phyloP scores from a whole-genome alignment of 1,140 invertebrate species.

The Meloidogyne hapla region DNA sequence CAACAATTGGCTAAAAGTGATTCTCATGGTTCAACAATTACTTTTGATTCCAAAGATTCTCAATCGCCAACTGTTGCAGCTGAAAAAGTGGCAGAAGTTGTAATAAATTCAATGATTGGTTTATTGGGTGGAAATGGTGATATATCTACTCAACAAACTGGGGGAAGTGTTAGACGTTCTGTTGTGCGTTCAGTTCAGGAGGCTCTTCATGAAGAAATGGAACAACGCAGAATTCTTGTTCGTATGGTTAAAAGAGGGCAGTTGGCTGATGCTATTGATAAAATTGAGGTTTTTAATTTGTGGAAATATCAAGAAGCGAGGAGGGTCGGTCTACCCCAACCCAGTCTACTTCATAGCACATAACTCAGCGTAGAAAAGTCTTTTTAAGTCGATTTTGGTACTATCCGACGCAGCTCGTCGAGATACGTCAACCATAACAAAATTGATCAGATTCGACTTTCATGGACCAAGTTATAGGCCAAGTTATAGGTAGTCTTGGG shows the following conservation, averaged over 20 bases:
- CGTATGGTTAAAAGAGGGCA: slow-evolving; percentile 84
- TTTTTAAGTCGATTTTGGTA: too few relatives aligned
- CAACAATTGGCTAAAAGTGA: slow-evolving; percentile 4
- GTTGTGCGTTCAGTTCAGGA: slow-evolving; percentile 32
- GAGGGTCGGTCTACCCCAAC: too few relatives aligned
- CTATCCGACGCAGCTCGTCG: too few relatives aligned
- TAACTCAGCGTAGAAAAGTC: too few relatives aligned
- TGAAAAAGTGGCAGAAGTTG: slow-evolving; percentile 18
- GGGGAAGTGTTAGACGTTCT: slow-evolving; percentile 5
- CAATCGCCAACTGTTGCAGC: slow-evolving; percentile 12
- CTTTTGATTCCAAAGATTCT: slow-evolving; percentile 24
- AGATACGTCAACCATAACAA: too few relatives aligned
- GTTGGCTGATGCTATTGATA: slow-evolving; percentile 84
- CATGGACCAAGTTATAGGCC: too few relatives aligned
- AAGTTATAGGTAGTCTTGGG: too few relatives aligned
- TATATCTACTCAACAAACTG: neutral
- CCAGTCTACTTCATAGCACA: too few relatives aligned
- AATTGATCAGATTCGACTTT: too few relatives aligned
- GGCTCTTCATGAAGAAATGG: slow-evolving; percentile 52
- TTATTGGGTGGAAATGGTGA: neutral
- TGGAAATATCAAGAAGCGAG: too few relatives aligned
- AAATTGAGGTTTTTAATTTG: slow-evolving; percentile 57
- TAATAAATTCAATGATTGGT: slow-evolving; percentile 29
- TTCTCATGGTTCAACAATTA: slow-evolving; percentile 1
- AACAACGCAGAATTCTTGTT: slow-evolving; percentile 76